phyloP scores from a whole-genome alignment of 2,888 invertebrate genomes.

The Eurytoma californica region DNA sequence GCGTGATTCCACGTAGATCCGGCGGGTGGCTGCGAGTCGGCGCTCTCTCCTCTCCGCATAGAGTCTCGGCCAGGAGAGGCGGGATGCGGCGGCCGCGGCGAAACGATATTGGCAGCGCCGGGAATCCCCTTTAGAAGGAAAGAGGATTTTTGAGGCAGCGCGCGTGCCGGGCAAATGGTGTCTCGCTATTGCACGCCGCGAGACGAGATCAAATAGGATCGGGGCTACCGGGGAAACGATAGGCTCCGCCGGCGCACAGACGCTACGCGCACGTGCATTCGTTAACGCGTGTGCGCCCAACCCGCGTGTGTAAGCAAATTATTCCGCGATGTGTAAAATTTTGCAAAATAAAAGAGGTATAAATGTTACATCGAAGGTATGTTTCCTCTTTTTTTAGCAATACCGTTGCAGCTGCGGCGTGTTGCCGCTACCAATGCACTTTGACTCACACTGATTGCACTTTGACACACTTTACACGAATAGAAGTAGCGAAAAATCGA shows the following conservation, averaged over 20 bases:
- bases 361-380: too few relatives aligned
- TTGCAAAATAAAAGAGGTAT: too few relatives aligned
- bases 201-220: slow-evolving; percentile 51
- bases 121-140: slow-evolving; percentile 44
- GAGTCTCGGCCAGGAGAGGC: not conserved
- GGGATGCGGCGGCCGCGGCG: not conserved
- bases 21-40: not conserved
- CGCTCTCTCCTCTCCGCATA: not conserved
- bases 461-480: too few relatives aligned
- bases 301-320: too few relatives aligned
- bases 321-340: too few relatives aligned
- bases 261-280: not conserved
- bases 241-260: not conserved
- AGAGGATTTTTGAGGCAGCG: slow-evolving; percentile 49
- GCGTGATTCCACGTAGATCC: slow-evolving; percentile 30
- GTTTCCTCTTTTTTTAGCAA: too few relatives aligned
- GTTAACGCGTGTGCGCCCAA: not conserved
- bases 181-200: not conserved
- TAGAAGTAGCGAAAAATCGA: too few relatives aligned
- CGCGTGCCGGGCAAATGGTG: slow-evolving; percentile 23
- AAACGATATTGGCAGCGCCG: slow-evolving; percentile 45
- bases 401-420: too few relatives aligned
- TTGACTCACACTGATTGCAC: too few relatives aligned
- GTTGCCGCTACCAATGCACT: too few relatives aligned
- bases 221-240: slow-evolving; percentile 31